These are phyloP conservation scores for Caenorhabditis sp. DNA, from an alignment of 2,888 invertebrate species.

Conservation along the genomic window DNA sequence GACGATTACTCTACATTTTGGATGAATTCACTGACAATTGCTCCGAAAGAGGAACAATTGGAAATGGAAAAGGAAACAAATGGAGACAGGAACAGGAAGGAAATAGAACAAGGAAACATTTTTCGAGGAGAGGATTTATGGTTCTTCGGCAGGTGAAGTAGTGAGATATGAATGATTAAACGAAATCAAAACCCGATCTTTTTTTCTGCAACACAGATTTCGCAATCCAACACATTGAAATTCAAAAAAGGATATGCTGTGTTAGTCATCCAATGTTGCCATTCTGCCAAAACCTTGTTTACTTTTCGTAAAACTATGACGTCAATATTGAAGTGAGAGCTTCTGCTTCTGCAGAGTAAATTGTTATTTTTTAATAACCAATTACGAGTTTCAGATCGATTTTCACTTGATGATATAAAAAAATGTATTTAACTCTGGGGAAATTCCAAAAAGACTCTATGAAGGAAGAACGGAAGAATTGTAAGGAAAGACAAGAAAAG, in stretches of 20 bases:
- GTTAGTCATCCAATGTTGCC: not conserved
- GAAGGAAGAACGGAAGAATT: conserved; percentile 8
- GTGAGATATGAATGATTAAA: not conserved
- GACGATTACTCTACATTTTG: conserved; percentile 12
- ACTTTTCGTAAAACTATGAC: conserved; percentile 2
- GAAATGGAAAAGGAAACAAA: not conserved
- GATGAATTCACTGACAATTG: not conserved
- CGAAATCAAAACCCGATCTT: conserved; percentile 20
- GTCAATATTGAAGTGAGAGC: not conserved
- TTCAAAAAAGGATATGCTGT: conserved; percentile 4
- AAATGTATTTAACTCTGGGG: no score
- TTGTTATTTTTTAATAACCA: conserved; percentile 15
- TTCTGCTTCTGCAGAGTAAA: not conserved
- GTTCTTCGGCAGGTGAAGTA: conserved; percentile 6
- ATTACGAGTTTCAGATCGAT: no score
- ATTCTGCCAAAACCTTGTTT: conserved; percentile 5
- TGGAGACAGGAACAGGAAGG: no score
- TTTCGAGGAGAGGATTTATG: conserved; percentile 3
- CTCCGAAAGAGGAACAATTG: not conserved
- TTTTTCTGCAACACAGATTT: not conserved
- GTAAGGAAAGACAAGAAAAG: not conserved
- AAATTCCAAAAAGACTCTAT: not conserved
- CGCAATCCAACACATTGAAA: conserved; percentile 18
- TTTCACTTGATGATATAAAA: no score
- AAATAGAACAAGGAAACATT: not conserved